Evolutionary conservation across 2,888 invertebrate species (phyloP), one percentile per base, ranked within the genome.

Genomic region (Philonicus albiceps): DNA sequence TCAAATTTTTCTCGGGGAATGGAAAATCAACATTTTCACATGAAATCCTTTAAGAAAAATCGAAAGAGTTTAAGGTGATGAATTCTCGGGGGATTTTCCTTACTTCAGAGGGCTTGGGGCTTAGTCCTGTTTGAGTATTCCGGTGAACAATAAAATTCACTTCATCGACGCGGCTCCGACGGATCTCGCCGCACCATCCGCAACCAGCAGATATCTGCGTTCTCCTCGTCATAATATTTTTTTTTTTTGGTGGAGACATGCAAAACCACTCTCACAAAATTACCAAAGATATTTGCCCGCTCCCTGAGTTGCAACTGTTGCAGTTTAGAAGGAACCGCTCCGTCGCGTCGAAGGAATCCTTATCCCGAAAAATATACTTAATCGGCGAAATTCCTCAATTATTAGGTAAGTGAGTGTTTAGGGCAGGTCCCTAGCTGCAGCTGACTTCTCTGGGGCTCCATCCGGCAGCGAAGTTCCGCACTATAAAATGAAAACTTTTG

Each of bases 1-100:
- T 49, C 73, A 81, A 55, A 81, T 84, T 84, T 73, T 73, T 19
- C 43, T n/a, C 27, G 84, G 72, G 73, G 73, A 84, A 84, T 83
- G 84, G 84, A 84, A 84, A 84, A 84, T 84, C 84, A 84, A 84
- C 84, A 84, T 84, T 84, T 84, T 64, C 84, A 84, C 43, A 84
- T 84, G 55, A 73, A 84, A 84, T 53, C 73, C 72, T 84, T 84
- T 72, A 84, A 84, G 73, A 40, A 84, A 73, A 84, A 84, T 37
- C 73, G 73, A 73, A 84, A 40, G 64, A 73, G 73, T 84, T 84
- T 73, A 19, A 43, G 73, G 84, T 84, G 84, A 84, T 84, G 84
- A 84, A 84, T 84, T 73, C 84, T n/a, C 27, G n/a, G 30, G 84
- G 84, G 84, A 84, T 84, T 84, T 84, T 34, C 19, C 8, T n/a